Percentiles rank a stretch among this genome's conserved stretches.
phyloP scores from a whole-genome alignment of 2,888 invertebrate genomes.

The Pterobdella sp. region DNA sequence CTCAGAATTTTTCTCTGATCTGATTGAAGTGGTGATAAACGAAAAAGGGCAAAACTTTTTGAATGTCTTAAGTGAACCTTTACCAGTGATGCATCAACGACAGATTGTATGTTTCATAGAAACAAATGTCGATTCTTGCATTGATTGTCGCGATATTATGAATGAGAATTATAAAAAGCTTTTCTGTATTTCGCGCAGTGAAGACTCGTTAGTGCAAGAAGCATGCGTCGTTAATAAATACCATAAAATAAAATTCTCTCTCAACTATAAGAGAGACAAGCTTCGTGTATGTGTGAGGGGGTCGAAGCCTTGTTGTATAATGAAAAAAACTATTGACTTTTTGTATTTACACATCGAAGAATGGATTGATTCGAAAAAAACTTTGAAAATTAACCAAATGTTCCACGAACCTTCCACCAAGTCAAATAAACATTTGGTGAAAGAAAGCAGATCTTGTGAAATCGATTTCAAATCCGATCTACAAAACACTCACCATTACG shows the following conservation, averaged over 20 bases:
- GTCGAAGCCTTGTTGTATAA: constrained; percentile 38
- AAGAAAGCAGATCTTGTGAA: not conserved
- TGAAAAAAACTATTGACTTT: constrained; percentile 37
- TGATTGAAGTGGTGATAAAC: constrained; percentile 33
- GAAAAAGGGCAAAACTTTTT: constrained; percentile 34
- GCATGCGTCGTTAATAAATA: not conserved
- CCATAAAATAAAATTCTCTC: constrained; percentile 28
- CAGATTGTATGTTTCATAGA: constrained; percentile 38
- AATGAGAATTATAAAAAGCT: constrained; percentile 17
- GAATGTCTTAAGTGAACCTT: constrained; percentile 36
- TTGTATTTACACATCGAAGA: constrained; percentile 38
- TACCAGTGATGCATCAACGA: constrained; percentile 38
- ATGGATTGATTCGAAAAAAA: constrained; percentile 28
- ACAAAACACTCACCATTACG: constrained; percentile 22
- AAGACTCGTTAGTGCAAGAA: not conserved
- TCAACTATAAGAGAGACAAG: not conserved
- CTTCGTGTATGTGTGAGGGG: constrained; percentile 35
- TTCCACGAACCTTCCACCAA: not conserved
- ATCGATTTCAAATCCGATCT: not conserved
- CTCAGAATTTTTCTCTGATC: constrained; percentile 35
- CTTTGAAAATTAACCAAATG: not conserved
- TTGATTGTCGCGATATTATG: constrained; percentile 35
- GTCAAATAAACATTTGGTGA: not conserved
- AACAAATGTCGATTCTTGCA: constrained; percentile 37
- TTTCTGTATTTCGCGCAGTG: not conserved